phyloP scores from a whole-genome alignment of 2,888 invertebrate species.

The Chironomus riparius region DNA sequence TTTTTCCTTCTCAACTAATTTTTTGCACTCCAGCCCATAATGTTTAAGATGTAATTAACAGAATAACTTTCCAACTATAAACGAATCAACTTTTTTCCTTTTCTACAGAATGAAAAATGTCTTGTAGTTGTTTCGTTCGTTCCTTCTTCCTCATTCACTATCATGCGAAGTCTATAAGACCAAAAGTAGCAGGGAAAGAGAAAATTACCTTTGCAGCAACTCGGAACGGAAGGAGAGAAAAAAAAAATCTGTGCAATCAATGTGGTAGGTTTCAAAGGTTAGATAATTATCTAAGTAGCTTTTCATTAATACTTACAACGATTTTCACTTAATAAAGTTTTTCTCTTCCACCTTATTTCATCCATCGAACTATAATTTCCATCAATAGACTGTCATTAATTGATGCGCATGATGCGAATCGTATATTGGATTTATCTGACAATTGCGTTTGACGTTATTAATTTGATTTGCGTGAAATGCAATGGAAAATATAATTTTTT shows the following conservation, averaged over 20 bases:
- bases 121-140: neutral
- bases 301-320: constrained; percentile 20
- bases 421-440: neutral
- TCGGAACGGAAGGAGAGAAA: too few species aligned
- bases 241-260: neutral
- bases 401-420: neutral
- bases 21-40: neutral
- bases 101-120: constrained; percentile 9
- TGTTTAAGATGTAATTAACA: constrained; percentile 26
- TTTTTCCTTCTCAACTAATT: neutral
- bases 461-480: constrained; percentile 5
- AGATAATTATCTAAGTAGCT: constrained; percentile 20
- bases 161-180: too few species aligned
- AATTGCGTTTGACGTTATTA: neutral
- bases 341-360: neutral
- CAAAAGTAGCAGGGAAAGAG: too few species aligned
- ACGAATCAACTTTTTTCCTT: constrained; percentile 18
- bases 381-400: neutral
- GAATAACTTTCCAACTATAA: constrained; percentile 21
- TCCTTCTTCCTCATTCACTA: neutral
- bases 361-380: neutral
- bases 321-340: constrained; percentile 24
- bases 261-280: neutral
- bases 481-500: neutral
- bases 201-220: too few species aligned